A percentile compares a stretch with the other conserved stretches of the same genome.
Conservation (phyloP, 2,113 vertebrate genomes). For the Mohoua ochrocephala region DNA sequence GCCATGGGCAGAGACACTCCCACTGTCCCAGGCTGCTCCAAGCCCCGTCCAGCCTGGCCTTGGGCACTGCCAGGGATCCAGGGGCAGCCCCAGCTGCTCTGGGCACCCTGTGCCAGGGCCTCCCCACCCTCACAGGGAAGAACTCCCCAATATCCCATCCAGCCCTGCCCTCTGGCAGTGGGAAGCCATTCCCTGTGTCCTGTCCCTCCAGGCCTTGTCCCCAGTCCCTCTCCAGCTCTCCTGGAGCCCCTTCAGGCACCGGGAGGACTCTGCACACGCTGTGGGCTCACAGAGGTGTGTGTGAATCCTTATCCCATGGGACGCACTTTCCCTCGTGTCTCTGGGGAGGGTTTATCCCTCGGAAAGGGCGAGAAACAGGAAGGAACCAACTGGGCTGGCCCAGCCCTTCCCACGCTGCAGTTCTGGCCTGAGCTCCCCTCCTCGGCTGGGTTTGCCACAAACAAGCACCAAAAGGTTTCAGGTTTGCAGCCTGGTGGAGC, state of each 20-base stretch:
- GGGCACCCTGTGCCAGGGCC: neutral
- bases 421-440: neutral
- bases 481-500: neutral
- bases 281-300: rapidly evolving
- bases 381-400: neutral
- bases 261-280: neutral
- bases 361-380: neutral
- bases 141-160: neutral
- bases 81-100: neutral
- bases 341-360: neutral
- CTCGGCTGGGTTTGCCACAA: neutral
- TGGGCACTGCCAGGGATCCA: neutral
- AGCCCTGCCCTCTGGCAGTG: neutral
- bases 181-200: neutral
- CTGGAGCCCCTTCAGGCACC: neutral
- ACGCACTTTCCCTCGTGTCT: neutral
- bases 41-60: neutral
- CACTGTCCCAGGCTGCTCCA: neutral
- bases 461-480: neutral
- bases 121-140: neutral
- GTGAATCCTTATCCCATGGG: rapidly evolving
- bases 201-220: neutral
- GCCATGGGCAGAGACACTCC: neutral
- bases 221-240: neutral
- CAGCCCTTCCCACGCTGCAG: neutral